phyloP scores from a whole-genome alignment of 2,797 vertebrate species.

The Dallia pectoralis region DNA sequence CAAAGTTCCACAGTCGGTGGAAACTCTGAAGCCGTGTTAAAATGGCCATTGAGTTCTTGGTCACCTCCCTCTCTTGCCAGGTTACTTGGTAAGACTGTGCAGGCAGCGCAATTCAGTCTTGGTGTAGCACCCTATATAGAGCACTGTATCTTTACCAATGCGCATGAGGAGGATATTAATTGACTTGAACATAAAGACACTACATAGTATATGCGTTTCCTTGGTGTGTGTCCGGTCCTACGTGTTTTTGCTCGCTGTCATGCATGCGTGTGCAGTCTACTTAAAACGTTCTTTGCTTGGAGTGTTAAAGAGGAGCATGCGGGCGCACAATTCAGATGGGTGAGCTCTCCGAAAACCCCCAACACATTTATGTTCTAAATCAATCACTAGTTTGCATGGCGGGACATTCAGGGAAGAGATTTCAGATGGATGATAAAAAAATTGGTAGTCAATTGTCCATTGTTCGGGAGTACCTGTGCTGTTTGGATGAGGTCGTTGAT shows the following conservation, averaged over 20 bases:
- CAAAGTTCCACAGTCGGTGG: too few species aligned
- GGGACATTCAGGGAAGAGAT: too few species aligned
- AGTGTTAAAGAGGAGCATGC: neutral
- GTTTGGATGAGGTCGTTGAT: slow-evolving; percentile 96
- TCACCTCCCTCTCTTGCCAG: too few species aligned
- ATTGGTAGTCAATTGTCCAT: neutral
- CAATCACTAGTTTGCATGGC: too few species aligned
- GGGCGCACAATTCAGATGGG: too few species aligned
- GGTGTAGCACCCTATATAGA: neutral
- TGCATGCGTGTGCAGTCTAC: neutral
- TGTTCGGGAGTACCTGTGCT: slow-evolving; percentile 79
- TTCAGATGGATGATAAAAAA: neutral
- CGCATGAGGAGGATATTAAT: neutral
- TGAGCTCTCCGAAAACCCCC: too few species aligned
- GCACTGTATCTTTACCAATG: neutral
- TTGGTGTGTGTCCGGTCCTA: neutral
- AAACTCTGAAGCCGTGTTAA: too few species aligned
- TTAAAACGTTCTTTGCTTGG: neutral
- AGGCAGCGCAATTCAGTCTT: too few species aligned
- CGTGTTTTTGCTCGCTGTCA: neutral
- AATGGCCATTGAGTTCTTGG: too few species aligned
- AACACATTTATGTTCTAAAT: too few species aligned
- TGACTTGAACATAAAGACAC: neutral
- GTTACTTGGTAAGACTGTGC: too few species aligned
- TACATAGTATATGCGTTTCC: neutral